Conservation (phyloP, 2,888 invertebrate genomes). For the Pasiphila rectangulata region DNA sequence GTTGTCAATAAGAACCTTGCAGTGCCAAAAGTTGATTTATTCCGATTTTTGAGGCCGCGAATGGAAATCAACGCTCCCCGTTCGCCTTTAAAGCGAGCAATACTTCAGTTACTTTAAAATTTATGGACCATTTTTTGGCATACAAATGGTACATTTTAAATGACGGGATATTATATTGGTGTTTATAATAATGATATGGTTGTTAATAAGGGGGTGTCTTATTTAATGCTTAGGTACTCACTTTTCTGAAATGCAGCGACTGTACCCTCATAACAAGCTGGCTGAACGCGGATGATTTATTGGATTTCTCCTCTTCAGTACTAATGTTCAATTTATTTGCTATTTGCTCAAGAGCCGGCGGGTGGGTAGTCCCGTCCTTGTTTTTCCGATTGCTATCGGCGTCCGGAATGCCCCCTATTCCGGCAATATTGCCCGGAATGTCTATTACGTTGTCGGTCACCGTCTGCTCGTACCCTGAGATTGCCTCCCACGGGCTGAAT, state of each 20-base stretch:
- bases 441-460: slow-evolving; percentile 73
- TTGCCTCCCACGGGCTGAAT: slow-evolving; percentile 77
- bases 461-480: slow-evolving; percentile 69
- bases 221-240: slow-evolving; percentile 38
- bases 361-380: slow-evolving; percentile 51
- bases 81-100: not conserved
- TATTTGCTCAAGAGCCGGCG: slow-evolving; percentile 60
- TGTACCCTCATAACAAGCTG: slow-evolving; percentile 76
- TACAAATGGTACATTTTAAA: no score
- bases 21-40: slow-evolving; percentile 3
- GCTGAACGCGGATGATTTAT: slow-evolving; percentile 75
- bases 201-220: not conserved
- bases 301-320: slow-evolving; percentile 72
- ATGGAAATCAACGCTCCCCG: slow-evolving; percentile 11
- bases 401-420: slow-evolving; percentile 45
- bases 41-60: not conserved
- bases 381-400: slow-evolving; percentile 58
- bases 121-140: not conserved
- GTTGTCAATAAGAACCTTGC: slow-evolving; percentile 2
- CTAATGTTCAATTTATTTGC: slow-evolving; percentile 72
- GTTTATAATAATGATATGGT: no score
- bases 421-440: slow-evolving; percentile 67
- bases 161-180: no score
- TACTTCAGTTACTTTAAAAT: no score
- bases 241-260: slow-evolving; percentile 74